These are phyloP conservation scores for Ceratina calcarata DNA, from an alignment of 1,140 invertebrate genomes.

Conservation along the genomic window DNA sequence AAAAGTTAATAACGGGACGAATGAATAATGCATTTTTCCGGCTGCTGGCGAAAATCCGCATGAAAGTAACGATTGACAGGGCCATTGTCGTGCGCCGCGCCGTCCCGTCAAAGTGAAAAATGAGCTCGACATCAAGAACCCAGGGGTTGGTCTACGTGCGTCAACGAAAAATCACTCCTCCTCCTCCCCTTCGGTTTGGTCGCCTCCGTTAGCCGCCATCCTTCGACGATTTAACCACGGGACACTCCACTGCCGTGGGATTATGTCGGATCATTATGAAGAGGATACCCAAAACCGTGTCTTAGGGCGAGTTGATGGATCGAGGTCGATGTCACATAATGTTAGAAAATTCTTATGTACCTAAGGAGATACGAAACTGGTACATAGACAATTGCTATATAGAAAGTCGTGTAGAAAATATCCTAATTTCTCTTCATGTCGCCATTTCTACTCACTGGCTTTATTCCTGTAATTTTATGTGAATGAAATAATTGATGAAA, in stretches of 20 bases:
- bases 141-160: background rate
- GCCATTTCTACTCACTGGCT: too few species aligned
- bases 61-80: conserved; percentile 29
- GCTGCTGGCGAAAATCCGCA: conserved; percentile 3
- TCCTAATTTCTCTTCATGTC: too few species aligned
- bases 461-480: too few species aligned
- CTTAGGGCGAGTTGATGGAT: conserved; percentile 1
- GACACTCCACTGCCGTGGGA: background rate
- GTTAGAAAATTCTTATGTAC: background rate
- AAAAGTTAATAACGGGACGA: conserved; percentile 32
- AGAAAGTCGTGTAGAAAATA: too few species aligned
- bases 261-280: background rate
- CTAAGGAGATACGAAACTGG: too few species aligned
- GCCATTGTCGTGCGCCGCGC: conserved; percentile 10
- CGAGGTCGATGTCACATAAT: background rate
- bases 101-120: conserved; percentile 36
- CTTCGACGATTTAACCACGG: conserved; percentile 1
- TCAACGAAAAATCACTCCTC: conserved; percentile 6
- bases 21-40: conserved; percentile 38
- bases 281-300: background rate
- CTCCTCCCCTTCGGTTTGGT: too few species aligned
- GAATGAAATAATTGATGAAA: too few species aligned
- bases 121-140: conserved; percentile 8
- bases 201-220: background rate
- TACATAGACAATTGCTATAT: too few species aligned